phyloP scores from a whole-genome alignment of 2,113 vertebrate genomes.

The Cichladusa arquata region DNA sequence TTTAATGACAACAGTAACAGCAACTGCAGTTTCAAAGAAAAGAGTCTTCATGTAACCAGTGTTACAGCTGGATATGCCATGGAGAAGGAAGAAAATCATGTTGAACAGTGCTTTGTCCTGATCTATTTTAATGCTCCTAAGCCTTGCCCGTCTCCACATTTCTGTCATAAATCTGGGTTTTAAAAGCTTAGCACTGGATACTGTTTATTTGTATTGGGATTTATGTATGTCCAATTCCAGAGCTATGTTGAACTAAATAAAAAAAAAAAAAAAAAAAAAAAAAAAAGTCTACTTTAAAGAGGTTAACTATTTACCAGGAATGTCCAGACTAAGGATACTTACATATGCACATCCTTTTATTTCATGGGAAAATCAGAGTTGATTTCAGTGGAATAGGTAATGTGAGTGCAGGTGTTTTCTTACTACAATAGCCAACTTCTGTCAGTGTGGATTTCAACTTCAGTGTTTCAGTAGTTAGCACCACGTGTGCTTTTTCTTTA shows the following conservation, averaged over 20 bases:
- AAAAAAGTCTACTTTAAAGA: not conserved
- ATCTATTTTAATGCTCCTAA: not conserved
- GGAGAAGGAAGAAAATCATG: not conserved
- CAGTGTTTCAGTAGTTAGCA: not conserved
- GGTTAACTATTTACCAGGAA: not conserved
- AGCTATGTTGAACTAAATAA: not conserved
- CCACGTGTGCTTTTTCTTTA: not conserved
- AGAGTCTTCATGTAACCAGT: not conserved
- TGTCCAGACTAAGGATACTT: not conserved
- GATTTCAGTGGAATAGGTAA: not conserved
- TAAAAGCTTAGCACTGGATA: not conserved
- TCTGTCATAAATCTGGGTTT: conserved; percentile 9
- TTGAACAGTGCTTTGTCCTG: not conserved
- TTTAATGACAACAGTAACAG: not conserved
- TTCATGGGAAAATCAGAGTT: not conserved
- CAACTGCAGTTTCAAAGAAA: not conserved
- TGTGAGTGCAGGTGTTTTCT: not conserved
- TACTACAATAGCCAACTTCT: not conserved
- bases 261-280: not conserved
- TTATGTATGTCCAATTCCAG: not conserved
- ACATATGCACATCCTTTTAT: not conserved
- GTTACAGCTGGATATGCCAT: not conserved
- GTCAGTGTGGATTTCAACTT: not conserved
- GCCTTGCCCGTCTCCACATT: not conserved
- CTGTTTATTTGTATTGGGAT: not conserved